Conservation (phyloP, 53 echinoderm and acorn worm genomes). For the Holothuria leucospilota region DNA sequence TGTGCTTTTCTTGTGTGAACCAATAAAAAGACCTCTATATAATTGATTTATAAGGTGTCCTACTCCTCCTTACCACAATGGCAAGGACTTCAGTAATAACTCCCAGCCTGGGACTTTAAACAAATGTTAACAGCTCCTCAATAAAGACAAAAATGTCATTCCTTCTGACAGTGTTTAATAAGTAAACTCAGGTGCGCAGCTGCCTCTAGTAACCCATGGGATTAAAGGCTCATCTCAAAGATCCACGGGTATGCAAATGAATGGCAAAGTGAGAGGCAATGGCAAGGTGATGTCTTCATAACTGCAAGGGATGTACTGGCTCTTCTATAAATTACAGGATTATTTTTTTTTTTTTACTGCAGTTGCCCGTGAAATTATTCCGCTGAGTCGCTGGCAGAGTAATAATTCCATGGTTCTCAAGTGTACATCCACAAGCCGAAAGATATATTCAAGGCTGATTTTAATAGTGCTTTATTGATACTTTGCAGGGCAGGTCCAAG, state of each 20-base stretch:
- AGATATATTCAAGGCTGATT: no score
- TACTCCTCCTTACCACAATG: background rate
- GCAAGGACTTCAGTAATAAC: background rate
- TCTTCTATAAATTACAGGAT: no score
- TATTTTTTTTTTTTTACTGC: no score
- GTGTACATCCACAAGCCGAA: no score
- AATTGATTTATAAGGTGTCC: background rate
- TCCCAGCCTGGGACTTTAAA: background rate
- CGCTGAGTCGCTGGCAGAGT: no score
- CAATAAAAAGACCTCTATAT: background rate
- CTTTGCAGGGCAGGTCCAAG: no score
- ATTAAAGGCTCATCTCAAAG: background rate
- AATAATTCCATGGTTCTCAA: no score
- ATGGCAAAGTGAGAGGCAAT: background rate
- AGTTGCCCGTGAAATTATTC: no score
- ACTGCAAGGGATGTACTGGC: no score
- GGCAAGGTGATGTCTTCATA: no score
- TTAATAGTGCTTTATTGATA: no score
- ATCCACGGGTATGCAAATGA: constrained; percentile 1
- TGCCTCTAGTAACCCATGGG: background rate
- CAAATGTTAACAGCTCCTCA: constrained; percentile 11
- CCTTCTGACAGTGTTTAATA: background rate
- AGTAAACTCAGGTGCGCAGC: constrained; percentile 2
- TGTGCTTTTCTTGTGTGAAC: no score
- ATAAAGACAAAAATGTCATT: constrained; percentile 3